Evolutionary conservation across 2,888 invertebrate genomes (phyloP).

Genomic region (Zonitis immaculata): DNA sequence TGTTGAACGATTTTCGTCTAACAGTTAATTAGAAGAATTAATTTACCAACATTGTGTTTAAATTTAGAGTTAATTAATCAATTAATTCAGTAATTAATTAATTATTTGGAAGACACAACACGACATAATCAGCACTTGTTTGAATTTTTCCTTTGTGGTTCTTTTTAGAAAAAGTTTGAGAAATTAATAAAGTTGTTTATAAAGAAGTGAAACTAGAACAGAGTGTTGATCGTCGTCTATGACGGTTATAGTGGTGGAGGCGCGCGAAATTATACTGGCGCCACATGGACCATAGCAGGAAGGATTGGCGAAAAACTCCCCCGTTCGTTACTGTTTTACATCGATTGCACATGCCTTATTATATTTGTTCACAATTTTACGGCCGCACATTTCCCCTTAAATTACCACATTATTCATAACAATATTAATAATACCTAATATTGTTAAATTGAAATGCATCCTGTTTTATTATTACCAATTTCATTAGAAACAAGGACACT

Average conservation of each 20-base stretch:
- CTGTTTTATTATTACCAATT: neutral
- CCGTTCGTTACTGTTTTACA: slow-evolving; percentile 17
- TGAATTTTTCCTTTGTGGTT: neutral
- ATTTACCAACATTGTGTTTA: neutral
- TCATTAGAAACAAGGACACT: neutral
- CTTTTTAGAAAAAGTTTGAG: neutral
- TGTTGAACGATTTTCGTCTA: neutral
- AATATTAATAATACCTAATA: neutral
- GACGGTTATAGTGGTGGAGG: slow-evolving; percentile 1
- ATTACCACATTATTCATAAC: neutral
- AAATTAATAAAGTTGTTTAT: neutral
- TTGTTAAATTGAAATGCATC: neutral
- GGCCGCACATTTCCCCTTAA: neutral
- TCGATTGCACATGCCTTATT: slow-evolving; percentile 23
- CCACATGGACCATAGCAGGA: slow-evolving; percentile 34
- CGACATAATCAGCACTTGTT: no score
- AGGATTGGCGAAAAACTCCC: slow-evolving; percentile 12
- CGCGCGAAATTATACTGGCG: slow-evolving; percentile 37
- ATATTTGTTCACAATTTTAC: slow-evolving; percentile 9
- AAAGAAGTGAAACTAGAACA: neutral
- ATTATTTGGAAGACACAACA: no score
- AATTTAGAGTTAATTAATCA: neutral
- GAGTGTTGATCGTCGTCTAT: slow-evolving; percentile 11
- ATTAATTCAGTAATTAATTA: no score
- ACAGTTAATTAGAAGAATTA: neutral